phyloP scores from a whole-genome alignment of 2,113 vertebrate genomes.

The Grallaria varia region DNA sequence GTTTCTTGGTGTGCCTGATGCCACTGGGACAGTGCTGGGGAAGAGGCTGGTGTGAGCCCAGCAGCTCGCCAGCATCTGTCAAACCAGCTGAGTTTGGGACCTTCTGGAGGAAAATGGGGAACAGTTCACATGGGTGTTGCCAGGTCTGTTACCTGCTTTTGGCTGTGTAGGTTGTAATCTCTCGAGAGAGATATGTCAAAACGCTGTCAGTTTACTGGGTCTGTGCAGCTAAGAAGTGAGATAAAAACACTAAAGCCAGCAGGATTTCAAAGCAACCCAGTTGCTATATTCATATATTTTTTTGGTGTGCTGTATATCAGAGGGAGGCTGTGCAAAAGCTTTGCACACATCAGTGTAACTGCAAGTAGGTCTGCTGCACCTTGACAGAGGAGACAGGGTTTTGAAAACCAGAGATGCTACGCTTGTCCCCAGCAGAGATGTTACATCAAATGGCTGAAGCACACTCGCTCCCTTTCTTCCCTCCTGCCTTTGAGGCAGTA shows the following conservation, averaged over 20 bases:
- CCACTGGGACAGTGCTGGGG: background rate
- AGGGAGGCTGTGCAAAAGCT: background rate
- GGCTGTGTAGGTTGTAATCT: background rate
- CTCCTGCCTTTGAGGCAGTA: background rate
- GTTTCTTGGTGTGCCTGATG: background rate
- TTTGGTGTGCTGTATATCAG: background rate
- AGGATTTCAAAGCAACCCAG: background rate
- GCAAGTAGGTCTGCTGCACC: background rate
- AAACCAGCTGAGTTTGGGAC: background rate
- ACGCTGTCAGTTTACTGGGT: background rate
- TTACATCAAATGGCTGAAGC: background rate
- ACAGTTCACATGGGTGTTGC: background rate
- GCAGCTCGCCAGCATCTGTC: background rate
- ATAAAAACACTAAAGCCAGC: background rate
- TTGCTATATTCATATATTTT: background rate
- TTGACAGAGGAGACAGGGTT: background rate
- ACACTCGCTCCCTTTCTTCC: background rate
- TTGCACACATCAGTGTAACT: accelerated
- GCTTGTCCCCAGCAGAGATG: background rate
- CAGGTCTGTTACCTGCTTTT: background rate
- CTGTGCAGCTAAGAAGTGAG: background rate
- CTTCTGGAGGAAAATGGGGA: background rate
- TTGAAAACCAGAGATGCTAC: background rate
- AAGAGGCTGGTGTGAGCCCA: background rate
- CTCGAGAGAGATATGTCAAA: background rate